Conservation (phyloP, 2,888 invertebrate genomes). For the Sesia bembeciformis region DNA sequence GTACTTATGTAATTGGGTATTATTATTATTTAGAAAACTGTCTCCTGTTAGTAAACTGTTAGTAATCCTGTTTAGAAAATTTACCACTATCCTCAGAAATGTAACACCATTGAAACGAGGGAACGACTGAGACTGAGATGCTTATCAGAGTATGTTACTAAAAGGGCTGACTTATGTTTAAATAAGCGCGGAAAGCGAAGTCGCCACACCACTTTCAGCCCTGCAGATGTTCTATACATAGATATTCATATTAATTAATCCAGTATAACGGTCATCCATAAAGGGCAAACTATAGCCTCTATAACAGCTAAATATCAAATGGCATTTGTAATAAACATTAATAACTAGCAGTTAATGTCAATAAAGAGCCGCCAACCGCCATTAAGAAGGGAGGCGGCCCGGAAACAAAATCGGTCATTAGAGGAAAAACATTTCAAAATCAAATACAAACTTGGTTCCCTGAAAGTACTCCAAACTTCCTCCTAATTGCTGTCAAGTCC, state of each 20-base stretch:
- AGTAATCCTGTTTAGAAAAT: too few species aligned
- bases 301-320: slow-evolving; percentile 17
- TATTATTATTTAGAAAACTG: too few species aligned
- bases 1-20: too few species aligned
- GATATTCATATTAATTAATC: neutral
- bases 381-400: slow-evolving; percentile 27
- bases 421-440: slow-evolving; percentile 58
- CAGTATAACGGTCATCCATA: neutral
- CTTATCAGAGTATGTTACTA: too few species aligned
- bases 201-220: too few species aligned
- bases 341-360: slow-evolving; percentile 40
- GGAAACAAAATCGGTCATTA: slow-evolving; percentile 50
- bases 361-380: slow-evolving; percentile 41
- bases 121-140: too few species aligned
- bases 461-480: slow-evolving; percentile 40
- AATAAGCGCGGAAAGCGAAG: too few species aligned
- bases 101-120: too few species aligned
- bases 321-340: slow-evolving; percentile 38
- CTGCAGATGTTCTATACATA: too few species aligned
- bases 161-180: too few species aligned
- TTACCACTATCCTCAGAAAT: too few species aligned
- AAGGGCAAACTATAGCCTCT: neutral
- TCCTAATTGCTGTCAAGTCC: slow-evolving; percentile 18
- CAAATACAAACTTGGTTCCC: slow-evolving; percentile 47
- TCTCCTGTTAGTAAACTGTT: too few species aligned